These are phyloP conservation scores for Helobdella robusta DNA, from an alignment of 2,888 invertebrate species.

Conservation along the genomic window DNA sequence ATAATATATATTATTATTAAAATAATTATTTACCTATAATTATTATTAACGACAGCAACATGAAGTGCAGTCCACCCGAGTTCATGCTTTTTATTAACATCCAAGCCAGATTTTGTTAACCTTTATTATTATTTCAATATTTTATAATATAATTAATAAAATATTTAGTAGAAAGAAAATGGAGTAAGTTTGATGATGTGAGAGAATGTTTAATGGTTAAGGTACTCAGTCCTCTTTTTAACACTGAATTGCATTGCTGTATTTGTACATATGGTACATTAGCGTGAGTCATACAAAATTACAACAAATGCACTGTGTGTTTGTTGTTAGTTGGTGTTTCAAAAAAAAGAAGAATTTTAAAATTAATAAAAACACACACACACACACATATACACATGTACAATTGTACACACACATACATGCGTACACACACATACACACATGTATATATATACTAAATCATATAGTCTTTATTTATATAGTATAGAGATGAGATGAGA, in stretches of 20 bases:
- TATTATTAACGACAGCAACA: constrained; percentile 69
- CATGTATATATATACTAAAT: neutral
- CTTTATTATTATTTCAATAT: neutral
- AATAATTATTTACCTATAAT: constrained; percentile 8
- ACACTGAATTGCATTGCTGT: too few relatives aligned
- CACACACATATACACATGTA: constrained; percentile 2
- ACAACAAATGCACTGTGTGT: too few relatives aligned
- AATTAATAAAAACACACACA: too few relatives aligned
- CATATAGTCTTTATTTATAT: neutral
- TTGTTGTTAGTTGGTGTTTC: too few relatives aligned
- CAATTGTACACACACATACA: neutral
- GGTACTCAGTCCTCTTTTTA: too few relatives aligned
- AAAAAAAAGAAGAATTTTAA: too few relatives aligned
- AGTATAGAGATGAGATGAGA: too few relatives aligned
- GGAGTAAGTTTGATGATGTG: too few relatives aligned
- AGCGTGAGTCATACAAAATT: too few relatives aligned
- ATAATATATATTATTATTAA: neutral
- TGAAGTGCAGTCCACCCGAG: constrained; percentile 81
- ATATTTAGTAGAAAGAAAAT: too few relatives aligned
- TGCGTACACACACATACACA: constrained; percentile 3
- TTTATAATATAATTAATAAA: neutral
- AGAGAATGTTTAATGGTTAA: too few relatives aligned
- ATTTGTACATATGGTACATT: too few relatives aligned
- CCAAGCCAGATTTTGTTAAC: constrained; percentile 20
- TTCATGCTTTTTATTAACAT: constrained; percentile 62